Base-by-base conservation (phyloP, 2,888 invertebrate genomes). In the Cryptus viduatorius region DNA sequence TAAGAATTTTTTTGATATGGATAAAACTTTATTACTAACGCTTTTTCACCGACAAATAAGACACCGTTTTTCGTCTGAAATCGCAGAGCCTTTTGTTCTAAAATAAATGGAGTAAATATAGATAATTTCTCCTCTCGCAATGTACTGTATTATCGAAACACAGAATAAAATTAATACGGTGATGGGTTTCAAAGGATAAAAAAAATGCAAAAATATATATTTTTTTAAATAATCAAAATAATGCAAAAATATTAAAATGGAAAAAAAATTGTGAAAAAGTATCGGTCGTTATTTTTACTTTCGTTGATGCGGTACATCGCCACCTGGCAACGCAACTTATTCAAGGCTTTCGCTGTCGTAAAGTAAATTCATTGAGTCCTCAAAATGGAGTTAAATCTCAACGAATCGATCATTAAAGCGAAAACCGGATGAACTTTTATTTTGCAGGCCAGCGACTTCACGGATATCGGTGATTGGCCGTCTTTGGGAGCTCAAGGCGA, bases 401-500 rank as follows among this genome's bases (percentile, higher is more conserved):
- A 31, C 29, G 31, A 61, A 61, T 31, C 29, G 71, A 77, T 75
- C 82, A 81, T 84, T 56, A 83, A 72, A 24, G 24, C 24, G 8
- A n/a, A 1, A 69, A 79, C 14, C 42, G 48, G 29, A 65, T 79
- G 65, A 37, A 67, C 83, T 83, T 77, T 87, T 88, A 90, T 90
- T 91, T 94, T 94, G 5, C 95, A 98, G 98, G 97, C 97, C 87
- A 97, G 97, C 93, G 97, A 97, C 94, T 97, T 98, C 94, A 96
- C 97, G 88, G 97, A 98, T 94, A 97, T 97, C 90, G 97, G 97
- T 88, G 98, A 98, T 94, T 98, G 98, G 98, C 98, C 98, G 90
- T 96, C 98, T 88, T 95, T 98, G 88, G 97, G 97, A 89, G 95
- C 96, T 93, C 95, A 95, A 93, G 94, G 95, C 92, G 94, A 94